phyloP scores from a whole-genome alignment of 2,797 vertebrate genomes.

The Peromyscus aztecus region DNA sequence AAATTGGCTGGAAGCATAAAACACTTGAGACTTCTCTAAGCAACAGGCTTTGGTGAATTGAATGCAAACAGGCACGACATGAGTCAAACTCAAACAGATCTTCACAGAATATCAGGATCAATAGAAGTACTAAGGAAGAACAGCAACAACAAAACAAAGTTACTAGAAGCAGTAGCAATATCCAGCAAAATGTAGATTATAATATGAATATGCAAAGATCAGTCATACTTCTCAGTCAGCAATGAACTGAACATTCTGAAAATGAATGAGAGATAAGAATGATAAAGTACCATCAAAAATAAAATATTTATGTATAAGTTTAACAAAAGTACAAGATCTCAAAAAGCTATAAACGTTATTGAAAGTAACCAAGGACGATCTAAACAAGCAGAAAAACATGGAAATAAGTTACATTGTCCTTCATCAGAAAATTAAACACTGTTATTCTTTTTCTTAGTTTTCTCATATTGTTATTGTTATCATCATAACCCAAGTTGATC shows the following conservation, averaged over 20 bases:
- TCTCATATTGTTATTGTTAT: not conserved
- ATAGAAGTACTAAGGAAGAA: not conserved
- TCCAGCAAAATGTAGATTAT: not conserved
- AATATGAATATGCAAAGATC: not conserved
- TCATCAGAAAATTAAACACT: not conserved
- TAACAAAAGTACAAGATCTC: not conserved
- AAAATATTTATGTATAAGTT: not conserved
- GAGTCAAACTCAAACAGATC: not conserved
- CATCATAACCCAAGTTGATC: not conserved
- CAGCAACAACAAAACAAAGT: not conserved
- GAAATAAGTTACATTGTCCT: not conserved
- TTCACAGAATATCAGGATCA: not conserved
- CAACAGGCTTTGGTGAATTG: not conserved
- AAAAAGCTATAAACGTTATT: not conserved
- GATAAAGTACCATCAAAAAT: not conserved
- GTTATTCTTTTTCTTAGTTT: not conserved
- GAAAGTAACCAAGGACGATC: not conserved
- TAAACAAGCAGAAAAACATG: not conserved
- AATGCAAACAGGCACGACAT: not conserved
- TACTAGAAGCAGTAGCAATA: not conserved
- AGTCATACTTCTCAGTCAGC: not conserved
- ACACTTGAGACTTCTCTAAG: not conserved
- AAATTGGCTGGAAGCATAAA: not conserved
- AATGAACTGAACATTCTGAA: slow-evolving; percentile 10
- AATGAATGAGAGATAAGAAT: not conserved